Conservation (phyloP, 2,113 vertebrate genomes). For the Micromys minutus region DNA sequence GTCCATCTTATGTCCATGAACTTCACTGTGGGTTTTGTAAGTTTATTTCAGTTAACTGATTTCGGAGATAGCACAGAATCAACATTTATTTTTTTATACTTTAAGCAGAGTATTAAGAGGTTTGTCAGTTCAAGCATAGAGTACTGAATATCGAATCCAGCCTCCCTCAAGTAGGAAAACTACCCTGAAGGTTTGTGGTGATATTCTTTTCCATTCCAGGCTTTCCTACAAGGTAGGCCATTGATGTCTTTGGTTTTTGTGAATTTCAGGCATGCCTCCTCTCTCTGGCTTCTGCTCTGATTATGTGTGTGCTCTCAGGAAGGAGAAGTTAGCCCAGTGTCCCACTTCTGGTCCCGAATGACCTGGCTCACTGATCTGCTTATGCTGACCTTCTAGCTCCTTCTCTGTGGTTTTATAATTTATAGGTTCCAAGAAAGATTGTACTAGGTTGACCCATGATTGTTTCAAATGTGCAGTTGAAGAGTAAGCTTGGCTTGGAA, state of each 20-base stretch:
- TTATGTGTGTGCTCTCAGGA: not conserved
- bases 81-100: slow-evolving; percentile 54
- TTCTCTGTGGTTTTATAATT: not conserved
- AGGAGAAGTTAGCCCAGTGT: not conserved
- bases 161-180: not conserved
- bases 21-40: slow-evolving; percentile 64
- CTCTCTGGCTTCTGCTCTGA: not conserved
- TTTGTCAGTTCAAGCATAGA: slow-evolving; percentile 46
- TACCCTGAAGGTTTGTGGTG: not conserved
- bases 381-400: not conserved
- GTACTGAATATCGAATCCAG: slow-evolving; percentile 25
- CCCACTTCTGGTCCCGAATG: not conserved
- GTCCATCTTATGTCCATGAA: not conserved
- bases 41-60: slow-evolving; percentile 65
- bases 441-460: not conserved
- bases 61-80: slow-evolving; percentile 58
- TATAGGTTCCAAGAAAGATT: slow-evolving; percentile 27
- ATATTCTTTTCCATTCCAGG: not conserved
- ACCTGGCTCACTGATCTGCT: not conserved
- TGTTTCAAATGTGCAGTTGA: not conserved
- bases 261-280: not conserved
- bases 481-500: not conserved
- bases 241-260: not conserved
- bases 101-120: slow-evolving; percentile 43
- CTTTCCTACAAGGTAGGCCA: not conserved